Base-by-base conservation (phyloP, 35 echinoderm and acorn worm species). In the Anneissia japonica region DNA sequence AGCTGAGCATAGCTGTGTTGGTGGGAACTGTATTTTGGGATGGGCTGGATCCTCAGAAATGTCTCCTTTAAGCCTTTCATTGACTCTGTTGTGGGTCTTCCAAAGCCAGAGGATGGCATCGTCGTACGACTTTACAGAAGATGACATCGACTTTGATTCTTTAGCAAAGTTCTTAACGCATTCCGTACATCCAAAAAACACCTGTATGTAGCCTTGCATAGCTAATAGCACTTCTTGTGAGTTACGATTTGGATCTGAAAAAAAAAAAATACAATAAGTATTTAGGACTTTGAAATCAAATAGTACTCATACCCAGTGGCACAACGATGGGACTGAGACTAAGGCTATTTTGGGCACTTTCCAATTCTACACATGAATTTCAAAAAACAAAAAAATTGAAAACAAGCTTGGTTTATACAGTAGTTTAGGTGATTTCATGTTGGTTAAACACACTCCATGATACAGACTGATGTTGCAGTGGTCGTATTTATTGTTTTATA, bases 131-230 rank as follows among this genome's bases (percentile, higher is more conserved):
- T 32, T 84, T 19, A 94, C 92, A 11, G 86, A 78, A 0, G 51
- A 34, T 3, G 88, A 38, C 43, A 99, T 79, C 56, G 75, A 46
- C 11, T 31, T 73, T 6, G 89, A 88, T 73, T 94, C 92, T 30
- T 99, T 88, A 1, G 77, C 89, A 84, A 99, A 99, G 74, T 99
- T 99, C 31, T 94, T 84, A 31, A 89, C 73, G 80, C 96, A 99
- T 73, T 91, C 89, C 34, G 76, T 81, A 45, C 96, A 99, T 28
- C 90, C 55, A 64, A 99, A 99, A 89, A 93, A 99, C 34, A 88
- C 76, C 26, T 46, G 73, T 34, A 99, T 94, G 86, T 94, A 99
- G 10, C 72, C 92, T 81, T 82, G 82, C 95, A 99, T 99, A 19
- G 95, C 88, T 37, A 41, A 76, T 0, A 94, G 80, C 0, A 99